Percentiles rank a stretch among this genome's conserved stretches.
These are phyloP conservation scores for Vesta saturnalis DNA, from an alignment of 2,888 invertebrate genomes.

Conservation along the genomic window DNA sequence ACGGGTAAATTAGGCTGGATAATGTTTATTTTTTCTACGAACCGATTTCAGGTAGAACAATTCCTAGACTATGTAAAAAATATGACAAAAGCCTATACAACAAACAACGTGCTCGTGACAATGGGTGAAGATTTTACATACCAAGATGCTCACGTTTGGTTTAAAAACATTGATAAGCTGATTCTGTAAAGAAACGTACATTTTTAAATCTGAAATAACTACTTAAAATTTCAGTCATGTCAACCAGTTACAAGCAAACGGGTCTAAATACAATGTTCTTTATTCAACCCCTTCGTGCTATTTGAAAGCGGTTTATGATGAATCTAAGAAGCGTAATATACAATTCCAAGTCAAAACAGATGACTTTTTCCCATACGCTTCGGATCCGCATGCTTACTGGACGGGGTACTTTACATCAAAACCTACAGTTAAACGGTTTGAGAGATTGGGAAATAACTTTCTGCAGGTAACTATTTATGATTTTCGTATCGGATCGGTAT, in stretches of 20 bases:
- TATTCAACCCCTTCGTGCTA: constrained; percentile 91
- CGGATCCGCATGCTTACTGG: constrained; percentile 89
- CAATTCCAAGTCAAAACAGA: constrained; percentile 79
- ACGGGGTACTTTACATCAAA: constrained; percentile 91
- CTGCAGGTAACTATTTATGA: constrained; percentile 80
- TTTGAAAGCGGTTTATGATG: constrained; percentile 78
- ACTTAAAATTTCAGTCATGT: constrained; percentile 71
- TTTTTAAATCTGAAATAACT: no score
- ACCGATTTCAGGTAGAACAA: constrained; percentile 66
- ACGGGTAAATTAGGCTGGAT: constrained; percentile 52
- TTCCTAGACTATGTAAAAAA: constrained; percentile 68
- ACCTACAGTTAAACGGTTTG: constrained; percentile 82
- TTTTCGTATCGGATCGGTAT: no score
- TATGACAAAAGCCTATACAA: constrained; percentile 67
- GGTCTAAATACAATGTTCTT: constrained; percentile 77
- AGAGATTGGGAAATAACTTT: constrained; percentile 78
- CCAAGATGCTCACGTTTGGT: constrained; percentile 81
- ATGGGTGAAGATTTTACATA: constrained; percentile 96
- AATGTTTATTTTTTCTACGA: no score
- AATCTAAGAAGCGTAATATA: constrained; percentile 69
- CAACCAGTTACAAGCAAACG: constrained; percentile 68
- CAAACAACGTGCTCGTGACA: constrained; percentile 84
- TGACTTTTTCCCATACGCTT: constrained; percentile 94
- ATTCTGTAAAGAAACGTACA: constrained; percentile 87
- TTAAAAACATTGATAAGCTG: constrained; percentile 86